Percentiles rank a stretch among this genome's conserved stretches.
These are phyloP conservation scores for Nematolebias whitei DNA, from an alignment of 2,113 vertebrate genomes.

Conservation along the genomic window DNA sequence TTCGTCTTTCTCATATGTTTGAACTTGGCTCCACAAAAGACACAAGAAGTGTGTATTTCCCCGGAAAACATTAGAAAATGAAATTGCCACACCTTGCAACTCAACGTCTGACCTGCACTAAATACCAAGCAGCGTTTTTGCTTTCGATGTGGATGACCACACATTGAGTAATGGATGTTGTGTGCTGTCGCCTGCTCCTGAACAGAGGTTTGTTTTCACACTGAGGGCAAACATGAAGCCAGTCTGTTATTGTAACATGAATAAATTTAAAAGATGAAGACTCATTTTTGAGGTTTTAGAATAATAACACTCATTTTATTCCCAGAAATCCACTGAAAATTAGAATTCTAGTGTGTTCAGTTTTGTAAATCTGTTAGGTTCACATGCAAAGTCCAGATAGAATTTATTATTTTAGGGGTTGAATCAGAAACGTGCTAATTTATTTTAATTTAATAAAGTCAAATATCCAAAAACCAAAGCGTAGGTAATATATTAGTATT, in stretches of 20 bases:
- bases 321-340: background rate
- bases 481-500: too few species aligned
- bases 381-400: too few species aligned
- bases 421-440: too few species aligned
- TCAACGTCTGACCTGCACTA: slow-evolving; percentile 40
- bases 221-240: slow-evolving; percentile 1
- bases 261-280: slow-evolving; percentile 9
- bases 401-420: too few species aligned
- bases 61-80: slow-evolving; percentile 11
- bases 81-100: slow-evolving; percentile 28
- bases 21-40: slow-evolving; percentile 4
- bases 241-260: background rate
- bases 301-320: slow-evolving; percentile 10
- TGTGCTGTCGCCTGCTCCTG: slow-evolving; percentile 17
- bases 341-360: too few species aligned
- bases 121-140: slow-evolving; percentile 53
- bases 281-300: background rate
- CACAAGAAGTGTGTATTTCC: slow-evolving; percentile 11
- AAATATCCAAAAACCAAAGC: too few species aligned
- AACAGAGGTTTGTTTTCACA: slow-evolving; percentile 28
- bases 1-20: slow-evolving; percentile 19
- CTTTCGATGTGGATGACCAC: slow-evolving; percentile 42
- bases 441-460: too few species aligned
- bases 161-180: slow-evolving; percentile 53
- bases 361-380: too few species aligned